Base-by-base conservation (phyloP, 2,113 vertebrate genomes). In the Dolichallabes microphthalmus region DNA sequence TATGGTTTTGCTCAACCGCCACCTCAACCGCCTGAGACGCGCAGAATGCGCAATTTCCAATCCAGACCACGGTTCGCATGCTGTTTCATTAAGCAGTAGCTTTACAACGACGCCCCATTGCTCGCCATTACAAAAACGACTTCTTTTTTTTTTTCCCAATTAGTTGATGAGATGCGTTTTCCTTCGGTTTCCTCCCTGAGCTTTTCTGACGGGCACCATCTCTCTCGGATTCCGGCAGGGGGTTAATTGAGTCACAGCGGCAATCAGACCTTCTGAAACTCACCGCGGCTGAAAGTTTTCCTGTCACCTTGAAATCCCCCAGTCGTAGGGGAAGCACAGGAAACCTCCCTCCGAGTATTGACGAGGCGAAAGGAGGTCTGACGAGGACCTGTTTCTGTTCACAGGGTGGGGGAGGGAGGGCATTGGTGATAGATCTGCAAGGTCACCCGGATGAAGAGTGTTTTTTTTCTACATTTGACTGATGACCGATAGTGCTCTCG, bases 401-500 rank as follows among this genome's bases (percentile, higher is more conserved):
- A 22, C 13, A 1, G 25, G 61, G 25, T 20, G 19, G 35, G 45
- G 3, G 8, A 22, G 1, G 6, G 20, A 6, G 39, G 39, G 45
- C 7, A 8, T 45, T 12, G 13, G 25, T 22, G 14, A 52, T 35
- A 17, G 11, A 14, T 14, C 58, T 32, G 15, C 35, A 78, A 58
- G 86, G 63, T 83, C 73, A 58, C 88, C 82, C 61, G 85, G 83
- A 88, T 88, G 90, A 91, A 92, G 91, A 91, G 89, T 88, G 88
- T 88, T 57, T 87, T 57, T 87, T 35, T 91, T 87, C 87, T 90
- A 88, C 92, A 91, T 88, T 91, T 93, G 92, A 93, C 93, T 90
- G 92, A 93, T 93, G 93, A 93, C 93, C 90, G 93, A 93, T 93
- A 90, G 89, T 86, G 89, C 91, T 94, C 90, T 90, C 82, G 75